Percentiles rank a stretch among this genome's conserved stretches.
Conservation (phyloP, 2,113 vertebrate species). For the Perca schrenkii region DNA sequence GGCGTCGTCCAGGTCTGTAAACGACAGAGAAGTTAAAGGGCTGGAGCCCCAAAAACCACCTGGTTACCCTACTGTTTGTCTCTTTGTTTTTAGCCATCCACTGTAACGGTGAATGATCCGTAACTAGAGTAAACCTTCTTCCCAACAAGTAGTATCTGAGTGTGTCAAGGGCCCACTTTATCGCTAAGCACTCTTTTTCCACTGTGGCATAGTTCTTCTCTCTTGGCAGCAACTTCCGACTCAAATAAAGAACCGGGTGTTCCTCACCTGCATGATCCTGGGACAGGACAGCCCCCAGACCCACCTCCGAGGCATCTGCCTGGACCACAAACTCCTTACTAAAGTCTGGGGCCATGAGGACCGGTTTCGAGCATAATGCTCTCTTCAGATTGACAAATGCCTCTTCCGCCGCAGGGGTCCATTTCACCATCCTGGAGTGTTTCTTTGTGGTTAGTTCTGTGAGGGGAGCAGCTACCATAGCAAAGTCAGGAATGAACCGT, state of each 20-base stretch:
- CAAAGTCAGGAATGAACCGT: not conserved
- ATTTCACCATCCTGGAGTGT: not conserved
- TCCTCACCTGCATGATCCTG: no score
- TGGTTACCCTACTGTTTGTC: no score
- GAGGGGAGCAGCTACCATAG: not conserved
- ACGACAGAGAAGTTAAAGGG: no score
- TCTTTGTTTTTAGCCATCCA: no score
- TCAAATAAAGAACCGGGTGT: not conserved
- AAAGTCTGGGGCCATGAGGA: not conserved
- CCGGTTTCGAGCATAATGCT: not conserved
- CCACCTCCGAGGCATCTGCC: no score
- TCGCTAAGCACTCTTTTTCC: not conserved
- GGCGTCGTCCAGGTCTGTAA: no score
- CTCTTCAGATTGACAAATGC: not conserved
- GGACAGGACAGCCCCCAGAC: no score
- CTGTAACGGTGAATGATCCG: not conserved
- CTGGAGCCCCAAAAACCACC: no score
- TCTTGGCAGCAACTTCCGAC: not conserved
- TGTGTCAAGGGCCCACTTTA: not conserved
- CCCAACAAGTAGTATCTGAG: no score
- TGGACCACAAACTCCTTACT: not conserved
- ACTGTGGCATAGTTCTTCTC: not conserved
- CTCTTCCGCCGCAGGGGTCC: not conserved
- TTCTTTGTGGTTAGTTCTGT: not conserved
- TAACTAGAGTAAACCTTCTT: not conserved